phyloP scores from a whole-genome alignment of 2,888 invertebrate species.

The Myopa tessellatipennis region DNA sequence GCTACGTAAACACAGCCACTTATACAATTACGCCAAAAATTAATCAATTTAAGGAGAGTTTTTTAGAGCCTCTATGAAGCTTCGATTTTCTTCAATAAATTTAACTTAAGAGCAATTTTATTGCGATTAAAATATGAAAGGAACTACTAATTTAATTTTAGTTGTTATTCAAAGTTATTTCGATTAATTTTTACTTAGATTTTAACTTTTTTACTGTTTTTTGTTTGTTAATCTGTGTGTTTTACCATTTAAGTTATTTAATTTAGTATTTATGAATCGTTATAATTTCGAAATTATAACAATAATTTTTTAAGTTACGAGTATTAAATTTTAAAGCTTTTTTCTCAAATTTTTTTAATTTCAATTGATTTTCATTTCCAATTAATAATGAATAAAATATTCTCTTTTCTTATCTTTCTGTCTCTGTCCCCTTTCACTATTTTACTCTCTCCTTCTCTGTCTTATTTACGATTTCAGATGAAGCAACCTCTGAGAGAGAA shows the following conservation, averaged over 20 bases:
- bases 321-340: neutral
- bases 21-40: too few species aligned
- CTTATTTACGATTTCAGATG: conserved; percentile 73
- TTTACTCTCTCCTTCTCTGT: neutral
- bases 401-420: neutral
- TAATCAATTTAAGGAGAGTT: too few species aligned
- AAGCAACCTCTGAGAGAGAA: conserved; percentile 85
- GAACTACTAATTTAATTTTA: neutral
- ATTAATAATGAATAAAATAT: neutral
- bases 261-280: neutral
- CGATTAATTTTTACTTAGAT: neutral
- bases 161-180: neutral
- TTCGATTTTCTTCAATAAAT: too few species aligned
- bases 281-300: too few species aligned
- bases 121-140: too few species aligned
- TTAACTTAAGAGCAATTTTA: too few species aligned
- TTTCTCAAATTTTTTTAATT: neutral
- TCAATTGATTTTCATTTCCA: conserved; percentile 2
- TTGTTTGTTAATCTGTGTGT: too few species aligned
- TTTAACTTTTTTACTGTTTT: neutral
- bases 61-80: too few species aligned
- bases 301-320: too few species aligned
- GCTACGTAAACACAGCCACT: too few species aligned
- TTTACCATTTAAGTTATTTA: too few species aligned
- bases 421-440: neutral